phyloP scores from a whole-genome alignment of 2,797 vertebrate species.

The Lacerta bilineata region DNA sequence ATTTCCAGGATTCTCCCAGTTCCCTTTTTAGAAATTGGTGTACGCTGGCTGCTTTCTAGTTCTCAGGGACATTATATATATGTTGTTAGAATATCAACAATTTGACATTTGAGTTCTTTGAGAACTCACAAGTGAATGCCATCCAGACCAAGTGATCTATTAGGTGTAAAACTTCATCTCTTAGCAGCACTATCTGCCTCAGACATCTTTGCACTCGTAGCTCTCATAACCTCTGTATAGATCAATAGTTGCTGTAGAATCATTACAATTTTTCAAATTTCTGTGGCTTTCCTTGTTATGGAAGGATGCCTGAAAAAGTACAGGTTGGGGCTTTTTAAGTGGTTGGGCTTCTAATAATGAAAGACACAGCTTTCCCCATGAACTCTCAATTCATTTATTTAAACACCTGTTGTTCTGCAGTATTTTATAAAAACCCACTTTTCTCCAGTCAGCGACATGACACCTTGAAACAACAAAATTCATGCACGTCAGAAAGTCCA shows the following conservation, averaged over 20 bases:
- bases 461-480: background rate
- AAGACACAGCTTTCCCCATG: background rate
- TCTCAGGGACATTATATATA: too few relatives aligned
- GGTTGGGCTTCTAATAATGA: background rate
- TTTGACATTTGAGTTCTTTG: too few relatives aligned
- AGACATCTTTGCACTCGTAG: background rate
- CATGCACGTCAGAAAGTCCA: background rate
- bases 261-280: background rate
- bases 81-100: too few relatives aligned
- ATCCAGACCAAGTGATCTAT: too few relatives aligned
- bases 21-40: too few relatives aligned
- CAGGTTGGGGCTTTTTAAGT: background rate
- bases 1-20: too few relatives aligned
- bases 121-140: too few relatives aligned
- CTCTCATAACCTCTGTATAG: background rate
- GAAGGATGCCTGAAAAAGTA: background rate
- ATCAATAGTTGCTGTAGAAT: background rate
- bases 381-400: background rate
- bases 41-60: too few relatives aligned
- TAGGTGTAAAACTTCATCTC: too few relatives aligned
- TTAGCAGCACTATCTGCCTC: too few relatives aligned
- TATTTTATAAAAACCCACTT: background rate
- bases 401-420: background rate
- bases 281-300: background rate
- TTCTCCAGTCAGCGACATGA: background rate